Base-by-base conservation (phyloP, 53 echinoderm and acorn worm species). In the Temnopleurus reevesii region DNA sequence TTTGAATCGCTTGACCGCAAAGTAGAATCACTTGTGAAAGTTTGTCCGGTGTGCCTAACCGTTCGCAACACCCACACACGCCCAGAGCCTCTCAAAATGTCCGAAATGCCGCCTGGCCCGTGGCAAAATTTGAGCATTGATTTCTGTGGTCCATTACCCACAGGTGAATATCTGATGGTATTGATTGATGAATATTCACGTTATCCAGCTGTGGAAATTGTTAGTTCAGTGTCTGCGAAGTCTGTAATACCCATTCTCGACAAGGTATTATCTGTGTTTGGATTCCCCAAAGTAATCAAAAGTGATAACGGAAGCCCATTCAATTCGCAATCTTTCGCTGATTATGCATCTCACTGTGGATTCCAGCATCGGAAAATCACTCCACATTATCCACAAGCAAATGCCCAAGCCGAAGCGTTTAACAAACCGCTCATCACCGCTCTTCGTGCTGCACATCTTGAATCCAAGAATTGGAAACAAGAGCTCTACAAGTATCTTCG, bases 381-480 rank as follows among this genome's bases (percentile, higher is more conserved):
- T 55, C 89, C 89, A n/a, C 46, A 77, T 34, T 89, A 57, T 55
- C 89, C 77, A 13, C 77, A 43, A 77, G 89, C 77, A 33, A 89
- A 89, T 44, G 89, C 89, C 5, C 89, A 89, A 29, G 89, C 89
- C 1, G 89, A 89, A 55, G 55, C 89, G 5, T 89, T 89, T 30
- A 89, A 89, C 60, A 90, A 81, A 19, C 80, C 80, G 25, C 90
- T 90, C 28, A 45, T 90, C 18, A 90, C 65, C 23, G 86, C 86
- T 9, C 45, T 86, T 17, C 86, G 86, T 25, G 55, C 90, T 53
- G 77, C 90, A 41, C 65, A 81, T 44, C 57, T 85, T 45, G 79
- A 86, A 41, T 12, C 38, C 10, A 91, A 87, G 51, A 33, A 44
- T 38, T 92, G 92, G 92, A 90, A 84, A 53, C 92, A 92, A 59